These are phyloP conservation scores for Enhydra lutris DNA, from an alignment of 2,113 vertebrate species.

Conservation along the genomic window DNA sequence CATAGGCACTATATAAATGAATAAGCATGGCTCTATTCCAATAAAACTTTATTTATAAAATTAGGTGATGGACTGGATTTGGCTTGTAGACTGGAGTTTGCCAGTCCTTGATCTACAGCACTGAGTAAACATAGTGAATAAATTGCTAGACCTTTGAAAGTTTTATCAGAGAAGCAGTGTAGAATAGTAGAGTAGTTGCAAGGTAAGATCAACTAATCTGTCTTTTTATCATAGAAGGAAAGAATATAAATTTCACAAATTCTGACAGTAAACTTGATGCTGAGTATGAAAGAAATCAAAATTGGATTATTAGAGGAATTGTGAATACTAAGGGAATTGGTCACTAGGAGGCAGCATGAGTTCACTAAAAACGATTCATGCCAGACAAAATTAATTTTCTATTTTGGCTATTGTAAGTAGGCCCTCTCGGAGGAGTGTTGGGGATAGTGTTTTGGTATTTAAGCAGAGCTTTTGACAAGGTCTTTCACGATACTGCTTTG, in stretches of 20 bases:
- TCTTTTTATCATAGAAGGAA: neutral
- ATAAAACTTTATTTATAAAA: neutral
- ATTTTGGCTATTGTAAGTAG: neutral
- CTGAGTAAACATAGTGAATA: neutral
- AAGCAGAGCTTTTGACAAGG: neutral
- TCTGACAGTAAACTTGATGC: neutral
- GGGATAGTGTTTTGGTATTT: neutral
- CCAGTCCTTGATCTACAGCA: neutral
- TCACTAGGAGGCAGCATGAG: conserved; percentile 49
- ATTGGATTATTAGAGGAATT: neutral
- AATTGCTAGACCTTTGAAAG: neutral
- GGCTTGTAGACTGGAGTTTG: neutral
- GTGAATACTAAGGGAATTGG: neutral
- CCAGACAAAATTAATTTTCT: neutral
- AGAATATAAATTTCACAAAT: neutral
- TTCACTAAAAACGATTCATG: neutral
- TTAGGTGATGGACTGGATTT: neutral
- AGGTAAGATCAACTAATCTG: neutral
- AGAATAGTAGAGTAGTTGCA: neutral
- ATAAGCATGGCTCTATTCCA: neutral
- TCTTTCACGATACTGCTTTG: neutral
- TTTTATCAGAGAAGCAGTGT: neutral
- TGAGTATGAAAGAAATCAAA: neutral
- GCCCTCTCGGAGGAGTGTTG: neutral
- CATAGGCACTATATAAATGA: neutral